These are phyloP conservation scores for Cheilosia grossa DNA, from an alignment of 2,888 invertebrate genomes.

Conservation along the genomic window DNA sequence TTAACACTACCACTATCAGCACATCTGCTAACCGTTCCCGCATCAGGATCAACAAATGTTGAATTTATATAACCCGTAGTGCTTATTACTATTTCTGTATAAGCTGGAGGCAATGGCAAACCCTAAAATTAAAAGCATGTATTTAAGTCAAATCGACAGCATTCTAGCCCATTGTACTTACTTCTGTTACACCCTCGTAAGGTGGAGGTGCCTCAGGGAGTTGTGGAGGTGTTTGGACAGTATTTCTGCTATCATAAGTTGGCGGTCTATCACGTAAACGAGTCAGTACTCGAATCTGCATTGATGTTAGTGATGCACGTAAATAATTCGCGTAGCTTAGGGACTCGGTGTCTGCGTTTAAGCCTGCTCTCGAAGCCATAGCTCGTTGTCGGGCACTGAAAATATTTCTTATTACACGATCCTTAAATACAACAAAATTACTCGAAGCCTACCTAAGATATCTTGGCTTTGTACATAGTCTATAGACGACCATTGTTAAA, in stretches of 20 bases:
- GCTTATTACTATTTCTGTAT: constrained; percentile 68
- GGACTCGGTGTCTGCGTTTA: constrained; percentile 47
- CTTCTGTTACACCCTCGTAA: constrained; percentile 62
- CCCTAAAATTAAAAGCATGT: constrained; percentile 44
- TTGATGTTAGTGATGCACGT: constrained; percentile 76
- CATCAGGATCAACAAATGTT: constrained; percentile 46
- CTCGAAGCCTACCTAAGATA: constrained; percentile 69
- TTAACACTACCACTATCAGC: constrained; percentile 17
- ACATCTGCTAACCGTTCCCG: constrained; percentile 8
- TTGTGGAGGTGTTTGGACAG: constrained; percentile 15
- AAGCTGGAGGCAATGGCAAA: constrained; percentile 72
- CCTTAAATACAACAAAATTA: not conserved
- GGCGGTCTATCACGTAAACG: constrained; percentile 77
- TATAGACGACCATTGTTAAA: constrained; percentile 76
- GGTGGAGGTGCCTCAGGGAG: constrained; percentile 75
- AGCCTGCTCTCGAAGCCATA: constrained; percentile 44
- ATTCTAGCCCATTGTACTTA: not conserved
- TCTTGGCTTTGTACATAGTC: constrained; percentile 76
- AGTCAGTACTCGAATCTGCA: constrained; percentile 76
- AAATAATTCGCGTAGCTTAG: constrained; percentile 55
- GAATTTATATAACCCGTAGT: constrained; percentile 59
- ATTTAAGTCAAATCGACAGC: not conserved
- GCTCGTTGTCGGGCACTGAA: constrained; percentile 71
- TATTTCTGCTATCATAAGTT: constrained; percentile 67
- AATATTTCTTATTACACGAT: not conserved